Conservation (phyloP, 1,140 invertebrate genomes). For the Drosophila parvula region DNA sequence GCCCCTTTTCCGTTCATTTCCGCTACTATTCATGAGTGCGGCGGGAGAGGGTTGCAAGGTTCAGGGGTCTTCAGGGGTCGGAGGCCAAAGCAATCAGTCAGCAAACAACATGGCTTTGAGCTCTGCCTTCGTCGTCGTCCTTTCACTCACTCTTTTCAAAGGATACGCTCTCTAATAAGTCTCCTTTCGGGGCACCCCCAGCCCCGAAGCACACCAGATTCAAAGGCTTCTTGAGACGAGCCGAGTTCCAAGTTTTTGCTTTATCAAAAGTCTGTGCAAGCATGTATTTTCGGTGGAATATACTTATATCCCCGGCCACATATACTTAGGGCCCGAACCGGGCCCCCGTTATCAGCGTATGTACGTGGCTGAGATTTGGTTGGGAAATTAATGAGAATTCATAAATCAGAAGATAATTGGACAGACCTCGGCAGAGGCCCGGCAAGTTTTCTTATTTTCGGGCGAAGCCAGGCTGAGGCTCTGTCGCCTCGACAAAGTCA, state of each 20-base stretch:
- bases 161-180: conserved; percentile 39
- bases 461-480: not conserved
- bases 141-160: conserved; percentile 36
- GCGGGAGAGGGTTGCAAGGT: conserved; percentile 13
- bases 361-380: conserved; percentile 37
- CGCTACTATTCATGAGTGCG: conserved; percentile 38
- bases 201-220: conserved; percentile 20
- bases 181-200: not conserved
- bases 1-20: conserved; percentile 47
- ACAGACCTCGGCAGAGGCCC: conserved; percentile 17
- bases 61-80: conserved; percentile 1
- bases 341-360: conserved; percentile 35
- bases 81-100: conserved; percentile 75
- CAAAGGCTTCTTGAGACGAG: conserved; percentile 49
- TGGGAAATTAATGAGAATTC: conserved; percentile 58
- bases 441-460: conserved; percentile 15
- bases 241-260: conserved; percentile 7
- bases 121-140: conserved; percentile 34
- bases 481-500: conserved; percentile 48
- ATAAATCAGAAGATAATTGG: conserved; percentile 63
- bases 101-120: conserved; percentile 64
- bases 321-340: not conserved
- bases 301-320: not conserved
- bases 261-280: conserved; percentile 19
- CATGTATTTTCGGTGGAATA: conserved; percentile 13